These are phyloP conservation scores for Piaya cayana DNA, from an alignment of 2,113 vertebrate genomes.

Conservation along the genomic window DNA sequence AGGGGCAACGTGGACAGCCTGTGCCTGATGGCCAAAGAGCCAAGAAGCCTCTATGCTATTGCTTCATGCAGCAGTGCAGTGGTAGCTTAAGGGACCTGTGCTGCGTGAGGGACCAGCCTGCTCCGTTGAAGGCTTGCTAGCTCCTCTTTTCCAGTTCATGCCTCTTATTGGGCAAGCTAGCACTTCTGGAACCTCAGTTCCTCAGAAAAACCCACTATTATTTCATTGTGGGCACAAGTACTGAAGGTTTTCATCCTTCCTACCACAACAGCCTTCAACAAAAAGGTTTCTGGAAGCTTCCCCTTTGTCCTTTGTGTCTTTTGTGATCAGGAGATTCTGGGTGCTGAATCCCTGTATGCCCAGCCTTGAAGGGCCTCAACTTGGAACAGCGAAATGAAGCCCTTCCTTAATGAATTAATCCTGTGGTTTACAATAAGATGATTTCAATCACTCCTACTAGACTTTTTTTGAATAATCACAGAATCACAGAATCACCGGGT, in stretches of 20 bases:
- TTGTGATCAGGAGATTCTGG: not conserved
- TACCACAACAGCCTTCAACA: not conserved
- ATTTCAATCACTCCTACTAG: not conserved
- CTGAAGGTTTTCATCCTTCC: not conserved
- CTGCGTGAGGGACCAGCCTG: not conserved
- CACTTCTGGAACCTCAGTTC: rapidly evolving
- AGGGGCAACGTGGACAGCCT: not conserved
- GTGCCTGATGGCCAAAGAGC: not conserved
- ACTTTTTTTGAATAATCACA: not conserved
- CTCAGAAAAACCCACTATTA: not conserved
- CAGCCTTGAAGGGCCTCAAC: not conserved
- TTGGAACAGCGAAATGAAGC: not conserved
- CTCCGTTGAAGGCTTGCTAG: not conserved
- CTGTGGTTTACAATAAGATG: not conserved
- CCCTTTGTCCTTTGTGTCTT: not conserved
- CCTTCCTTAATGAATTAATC: not conserved
- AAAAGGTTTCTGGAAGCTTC: not conserved
- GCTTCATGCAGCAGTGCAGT: not conserved
- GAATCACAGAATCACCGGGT: too few species aligned
- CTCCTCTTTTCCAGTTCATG: not conserved
- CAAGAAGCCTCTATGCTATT: rapidly evolving
- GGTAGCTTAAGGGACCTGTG: not conserved
- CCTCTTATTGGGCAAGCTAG: not conserved
- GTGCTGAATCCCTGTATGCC: not conserved
- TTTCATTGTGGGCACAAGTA: not conserved